A percentile compares a stretch with the other conserved stretches of the same genome.
These are phyloP conservation scores for Mythimna loreyi DNA, from an alignment of 2,888 invertebrate genomes.

Conservation along the genomic window DNA sequence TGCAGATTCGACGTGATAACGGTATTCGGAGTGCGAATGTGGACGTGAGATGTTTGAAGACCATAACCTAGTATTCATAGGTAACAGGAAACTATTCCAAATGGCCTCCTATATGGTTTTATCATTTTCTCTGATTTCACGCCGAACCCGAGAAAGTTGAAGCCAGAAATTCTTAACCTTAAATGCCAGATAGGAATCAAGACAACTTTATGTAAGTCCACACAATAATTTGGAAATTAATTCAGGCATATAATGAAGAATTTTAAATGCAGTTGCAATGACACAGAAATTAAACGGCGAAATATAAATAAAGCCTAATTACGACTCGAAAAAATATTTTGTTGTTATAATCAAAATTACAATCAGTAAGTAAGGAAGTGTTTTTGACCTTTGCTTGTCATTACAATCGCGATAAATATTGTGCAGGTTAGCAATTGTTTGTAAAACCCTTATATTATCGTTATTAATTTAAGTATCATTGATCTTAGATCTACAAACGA, in stretches of 20 bases:
- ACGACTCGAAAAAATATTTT: conserved; percentile 18
- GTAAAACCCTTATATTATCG: conserved; percentile 35
- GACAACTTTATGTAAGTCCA: conserved; percentile 23
- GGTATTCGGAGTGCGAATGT: conserved; percentile 73
- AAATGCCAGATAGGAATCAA: conserved; percentile 34
- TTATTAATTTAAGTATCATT: conserved; percentile 12
- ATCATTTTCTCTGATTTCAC: conserved; percentile 51
- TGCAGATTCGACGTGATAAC: conserved; percentile 77
- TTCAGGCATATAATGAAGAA: conserved; percentile 28
- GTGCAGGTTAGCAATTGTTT: conserved; percentile 11
- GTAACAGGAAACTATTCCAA: conserved; percentile 55
- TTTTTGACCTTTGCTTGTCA: conserved; percentile 54
- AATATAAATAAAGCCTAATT: conserved; percentile 44
- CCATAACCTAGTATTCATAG: conserved; percentile 64
- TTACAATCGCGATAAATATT: conserved; percentile 40
- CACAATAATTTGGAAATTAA: conserved; percentile 45
- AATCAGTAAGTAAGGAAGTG: conserved; percentile 52
- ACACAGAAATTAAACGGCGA: conserved; percentile 48
- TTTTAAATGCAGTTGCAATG: conserved; percentile 48
- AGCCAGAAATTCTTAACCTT: conserved; percentile 23
- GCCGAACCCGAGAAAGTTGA: conserved; percentile 45
- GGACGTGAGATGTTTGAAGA: conserved; percentile 78
- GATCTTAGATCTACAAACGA: conserved; percentile 35
- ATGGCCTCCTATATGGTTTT: conserved; percentile 44
- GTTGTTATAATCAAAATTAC: conserved; percentile 32